Evolutionary conservation across 2,113 vertebrate species (phyloP).

Genomic region (Odontesthes bonariensis): DNA sequence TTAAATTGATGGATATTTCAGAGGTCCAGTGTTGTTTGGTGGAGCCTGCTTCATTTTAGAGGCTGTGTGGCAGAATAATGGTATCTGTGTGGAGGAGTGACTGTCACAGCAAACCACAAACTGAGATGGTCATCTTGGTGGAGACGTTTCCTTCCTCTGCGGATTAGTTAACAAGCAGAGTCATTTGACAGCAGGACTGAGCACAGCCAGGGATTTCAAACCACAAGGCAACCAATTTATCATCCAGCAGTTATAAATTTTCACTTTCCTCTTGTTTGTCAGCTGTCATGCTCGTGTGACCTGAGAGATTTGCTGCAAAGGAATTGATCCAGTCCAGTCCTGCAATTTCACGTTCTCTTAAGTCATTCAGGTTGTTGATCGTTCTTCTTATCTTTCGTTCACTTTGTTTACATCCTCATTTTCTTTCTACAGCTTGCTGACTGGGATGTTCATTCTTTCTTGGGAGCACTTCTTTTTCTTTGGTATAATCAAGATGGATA

Average conservation of each 20-base stretch:
- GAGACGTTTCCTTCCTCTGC: conserved; percentile 75
- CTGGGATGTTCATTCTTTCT: conserved; percentile 15
- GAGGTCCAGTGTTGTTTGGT: conserved; percentile 3
- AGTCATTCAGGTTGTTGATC: neutral
- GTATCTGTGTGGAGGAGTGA: conserved; percentile 24
- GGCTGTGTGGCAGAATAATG: neutral
- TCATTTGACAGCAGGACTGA: conserved; percentile 8
- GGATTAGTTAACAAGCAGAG: conserved; percentile 42
- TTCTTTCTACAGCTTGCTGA: conserved; percentile 1
- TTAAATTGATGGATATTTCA: conserved; percentile 9
- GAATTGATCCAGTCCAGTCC: neutral
- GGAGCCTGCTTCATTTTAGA: neutral
- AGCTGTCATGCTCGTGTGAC: neutral
- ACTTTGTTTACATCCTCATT: conserved; percentile 20
- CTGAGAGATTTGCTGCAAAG: neutral
- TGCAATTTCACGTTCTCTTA: conserved; percentile 14
- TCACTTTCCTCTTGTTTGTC: neutral
- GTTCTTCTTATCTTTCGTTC: conserved; percentile 16
- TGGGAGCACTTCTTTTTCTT: conserved; percentile 14
- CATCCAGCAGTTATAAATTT: neutral
- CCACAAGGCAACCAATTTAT: neutral
- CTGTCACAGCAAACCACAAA: conserved; percentile 24
- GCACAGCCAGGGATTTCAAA: conserved; percentile 7
- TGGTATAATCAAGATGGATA: conserved; percentile 1
- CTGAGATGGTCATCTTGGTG: conserved; percentile 74